Percentiles rank a stretch among this genome's conserved stretches.
Conservation (phyloP, 2,888 invertebrate species). For the Scrobipalpa atriplicella region DNA sequence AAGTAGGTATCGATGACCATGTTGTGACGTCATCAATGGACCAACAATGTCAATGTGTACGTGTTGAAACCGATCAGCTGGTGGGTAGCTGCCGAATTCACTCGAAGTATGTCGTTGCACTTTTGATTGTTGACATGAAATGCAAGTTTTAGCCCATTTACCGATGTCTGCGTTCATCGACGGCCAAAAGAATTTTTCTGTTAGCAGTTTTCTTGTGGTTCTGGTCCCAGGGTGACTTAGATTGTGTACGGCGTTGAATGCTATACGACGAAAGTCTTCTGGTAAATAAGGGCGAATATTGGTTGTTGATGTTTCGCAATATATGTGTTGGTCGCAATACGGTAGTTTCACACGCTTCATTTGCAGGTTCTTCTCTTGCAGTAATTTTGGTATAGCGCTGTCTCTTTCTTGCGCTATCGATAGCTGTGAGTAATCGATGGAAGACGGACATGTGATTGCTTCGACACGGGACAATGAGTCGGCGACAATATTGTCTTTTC, state of each 20-base stretch:
- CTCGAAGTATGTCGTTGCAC: conserved; percentile 32
- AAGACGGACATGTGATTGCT: neutral
- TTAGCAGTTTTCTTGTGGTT: conserved; percentile 27
- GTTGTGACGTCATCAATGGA: conserved; percentile 31
- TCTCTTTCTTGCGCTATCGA: conserved; percentile 26
- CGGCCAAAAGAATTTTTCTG: conserved; percentile 29
- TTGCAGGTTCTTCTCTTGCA: neutral
- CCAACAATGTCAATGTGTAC: conserved; percentile 36
- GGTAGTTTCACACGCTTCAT: conserved; percentile 6
- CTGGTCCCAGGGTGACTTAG: conserved; percentile 32
- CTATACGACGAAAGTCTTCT: conserved; percentile 17
- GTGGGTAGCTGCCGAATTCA: conserved; percentile 24
- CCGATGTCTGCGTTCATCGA: conserved; percentile 31
- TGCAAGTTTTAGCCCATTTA: conserved; percentile 28
- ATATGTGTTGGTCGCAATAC: conserved; percentile 1
- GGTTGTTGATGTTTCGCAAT: conserved; percentile 27
- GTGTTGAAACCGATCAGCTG: conserved; percentile 34
- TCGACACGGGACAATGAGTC: conserved; percentile 31
- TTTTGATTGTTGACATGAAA: conserved; percentile 33
- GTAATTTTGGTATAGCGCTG: conserved; percentile 3
- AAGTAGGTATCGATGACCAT: conserved; percentile 35
- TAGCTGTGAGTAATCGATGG: neutral
- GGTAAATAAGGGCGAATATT: conserved; percentile 29
- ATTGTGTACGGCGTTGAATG: conserved; percentile 31
- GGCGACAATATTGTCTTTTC: conserved; percentile 28